These are phyloP conservation scores for Gymnocypris eckloni DNA, from an alignment of 2,797 vertebrate species.

Conservation along the genomic window DNA sequence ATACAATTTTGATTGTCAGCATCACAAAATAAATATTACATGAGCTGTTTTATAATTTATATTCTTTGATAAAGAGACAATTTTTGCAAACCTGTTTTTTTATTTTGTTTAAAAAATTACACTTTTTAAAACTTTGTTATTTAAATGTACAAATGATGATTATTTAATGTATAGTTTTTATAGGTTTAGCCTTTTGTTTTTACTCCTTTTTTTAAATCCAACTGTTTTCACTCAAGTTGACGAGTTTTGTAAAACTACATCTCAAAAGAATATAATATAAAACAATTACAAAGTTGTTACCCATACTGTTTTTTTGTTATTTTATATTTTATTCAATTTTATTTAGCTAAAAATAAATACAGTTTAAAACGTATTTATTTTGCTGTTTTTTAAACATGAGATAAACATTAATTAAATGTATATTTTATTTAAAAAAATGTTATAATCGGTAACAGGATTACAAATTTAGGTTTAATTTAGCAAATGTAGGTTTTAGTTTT, in stretches of 20 bases:
- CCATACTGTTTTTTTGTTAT: background rate
- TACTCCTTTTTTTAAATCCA: background rate
- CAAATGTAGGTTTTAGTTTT: background rate
- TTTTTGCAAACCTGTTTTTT: background rate
- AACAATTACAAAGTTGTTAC: background rate
- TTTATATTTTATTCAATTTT: background rate
- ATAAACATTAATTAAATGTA: background rate
- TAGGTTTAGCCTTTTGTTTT: background rate
- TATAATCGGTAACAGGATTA: background rate
- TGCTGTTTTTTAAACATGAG: background rate
- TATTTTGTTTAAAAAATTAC: background rate
- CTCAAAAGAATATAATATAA: background rate
- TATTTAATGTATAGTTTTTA: too few species aligned
- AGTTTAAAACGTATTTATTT: background rate
- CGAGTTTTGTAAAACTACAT: background rate
- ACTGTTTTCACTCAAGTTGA: background rate
- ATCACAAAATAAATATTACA: background rate
- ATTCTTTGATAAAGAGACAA: background rate
- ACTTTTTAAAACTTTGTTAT: too few species aligned
- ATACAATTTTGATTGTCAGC: background rate
- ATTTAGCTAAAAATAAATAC: background rate
- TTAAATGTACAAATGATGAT: too few species aligned
- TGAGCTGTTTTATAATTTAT: background rate
- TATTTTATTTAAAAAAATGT: background rate
- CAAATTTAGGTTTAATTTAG: background rate